Evolutionary conservation across 2,888 invertebrate genomes (phyloP).

Genomic region (Morpho helenor): DNA sequence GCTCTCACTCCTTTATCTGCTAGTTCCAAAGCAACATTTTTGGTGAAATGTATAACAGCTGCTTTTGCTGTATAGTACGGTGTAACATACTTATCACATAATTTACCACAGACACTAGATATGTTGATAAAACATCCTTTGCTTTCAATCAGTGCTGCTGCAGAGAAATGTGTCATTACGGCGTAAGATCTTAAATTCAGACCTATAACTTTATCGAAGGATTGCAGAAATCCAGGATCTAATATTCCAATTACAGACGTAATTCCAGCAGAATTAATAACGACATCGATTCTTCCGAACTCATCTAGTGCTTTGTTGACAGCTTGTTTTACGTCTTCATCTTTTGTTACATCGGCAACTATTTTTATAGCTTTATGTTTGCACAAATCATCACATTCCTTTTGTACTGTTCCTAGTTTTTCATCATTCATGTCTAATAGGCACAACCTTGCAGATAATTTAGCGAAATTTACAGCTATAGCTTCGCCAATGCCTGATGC

Average conservation of each 20-base stretch:
- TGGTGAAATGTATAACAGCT: conserved; percentile 87
- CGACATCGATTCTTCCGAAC: conserved; percentile 39
- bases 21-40: conserved; percentile 83
- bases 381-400: conserved; percentile 34
- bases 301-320: conserved; percentile 33
- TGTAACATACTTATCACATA: conserved; percentile 16
- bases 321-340: conserved; percentile 33
- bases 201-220: conserved; percentile 36
- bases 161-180: conserved; percentile 33
- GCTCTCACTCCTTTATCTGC: conserved; percentile 80
- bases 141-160: conserved; percentile 32
- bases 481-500: conserved; percentile 44
- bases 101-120: conserved; percentile 32
- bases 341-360: conserved; percentile 36
- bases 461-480: conserved; percentile 40
- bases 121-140: conserved; percentile 45
- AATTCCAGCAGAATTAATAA: conserved; percentile 36
- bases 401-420: conserved; percentile 33
- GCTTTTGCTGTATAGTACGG: conserved; percentile 84
- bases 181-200: conserved; percentile 42
- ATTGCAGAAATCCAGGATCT: conserved; percentile 33
- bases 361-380: conserved; percentile 37
- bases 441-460: conserved; percentile 40
- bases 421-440: conserved; percentile 35
- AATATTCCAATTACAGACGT: conserved; percentile 35